Conservation (phyloP, 2,797 vertebrate species). For the Pangasius mekongensis region DNA sequence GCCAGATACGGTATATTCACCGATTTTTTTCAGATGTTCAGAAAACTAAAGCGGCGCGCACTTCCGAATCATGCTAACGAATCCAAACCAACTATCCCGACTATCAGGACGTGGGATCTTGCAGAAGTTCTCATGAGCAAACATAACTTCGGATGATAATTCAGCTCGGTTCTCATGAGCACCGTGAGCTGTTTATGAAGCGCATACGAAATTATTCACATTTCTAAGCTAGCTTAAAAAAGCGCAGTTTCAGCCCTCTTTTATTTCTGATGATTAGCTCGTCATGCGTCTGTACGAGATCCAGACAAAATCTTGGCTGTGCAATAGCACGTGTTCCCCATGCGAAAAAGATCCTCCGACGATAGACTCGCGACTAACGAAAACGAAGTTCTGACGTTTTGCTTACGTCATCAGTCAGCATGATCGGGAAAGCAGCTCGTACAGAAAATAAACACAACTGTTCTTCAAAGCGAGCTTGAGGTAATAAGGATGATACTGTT, state of each 20-base stretch:
- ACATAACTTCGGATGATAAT: not conserved
- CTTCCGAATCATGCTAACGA: not conserved
- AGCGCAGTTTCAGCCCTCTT: too few relatives aligned
- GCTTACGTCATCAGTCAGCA: not conserved
- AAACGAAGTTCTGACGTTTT: not conserved
- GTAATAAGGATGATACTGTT: not conserved
- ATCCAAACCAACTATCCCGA: not conserved
- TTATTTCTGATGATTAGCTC: too few relatives aligned
- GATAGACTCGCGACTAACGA: not conserved
- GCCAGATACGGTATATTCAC: not conserved
- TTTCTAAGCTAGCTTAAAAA: too few relatives aligned
- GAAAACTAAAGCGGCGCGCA: not conserved
- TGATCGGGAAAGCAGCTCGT: not conserved
- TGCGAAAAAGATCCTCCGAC: not conserved
- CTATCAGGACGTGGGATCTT: not conserved
- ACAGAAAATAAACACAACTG: not conserved
- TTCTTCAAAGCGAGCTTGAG: not conserved
- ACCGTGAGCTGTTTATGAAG: too few relatives aligned
- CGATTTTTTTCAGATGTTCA: too few relatives aligned
- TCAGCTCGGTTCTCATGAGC: not conserved
- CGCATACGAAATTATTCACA: too few relatives aligned
- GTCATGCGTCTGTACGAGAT: too few relatives aligned
- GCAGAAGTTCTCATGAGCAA: not conserved
- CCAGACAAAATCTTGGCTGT: not conserved
- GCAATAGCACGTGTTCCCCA: not conserved